Conservation (phyloP, 1,140 invertebrate genomes). For the Bursaphelenchus mucronatus region DNA sequence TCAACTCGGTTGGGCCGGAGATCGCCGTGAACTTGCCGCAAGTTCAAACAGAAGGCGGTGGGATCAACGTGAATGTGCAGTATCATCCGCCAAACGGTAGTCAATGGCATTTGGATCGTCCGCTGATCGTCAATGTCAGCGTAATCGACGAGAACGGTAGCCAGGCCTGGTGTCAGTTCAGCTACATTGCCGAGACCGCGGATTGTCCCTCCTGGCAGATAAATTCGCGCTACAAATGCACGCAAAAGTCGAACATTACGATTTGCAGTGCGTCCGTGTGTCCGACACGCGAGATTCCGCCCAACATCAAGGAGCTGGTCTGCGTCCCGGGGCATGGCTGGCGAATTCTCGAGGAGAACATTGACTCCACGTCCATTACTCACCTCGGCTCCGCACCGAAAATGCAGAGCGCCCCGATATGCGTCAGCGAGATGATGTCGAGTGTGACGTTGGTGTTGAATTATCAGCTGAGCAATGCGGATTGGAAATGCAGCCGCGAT, state of each 20-base stretch:
- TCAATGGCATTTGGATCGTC: conserved; percentile 18
- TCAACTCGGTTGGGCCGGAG: not conserved
- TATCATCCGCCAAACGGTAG: conserved; percentile 26
- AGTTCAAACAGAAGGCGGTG: not conserved
- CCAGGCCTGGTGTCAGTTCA: conserved; percentile 29
- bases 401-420: conserved; percentile 22
- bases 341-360: conserved; percentile 20
- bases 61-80: not conserved
- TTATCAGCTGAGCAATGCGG: conserved; percentile 5
- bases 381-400: conserved; percentile 19
- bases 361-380: conserved; percentile 15
- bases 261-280: conserved; percentile 25
- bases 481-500: conserved; percentile 1
- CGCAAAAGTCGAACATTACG: conserved; percentile 22
- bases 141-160: conserved; percentile 23
- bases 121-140: conserved; percentile 28
- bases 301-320: conserved; percentile 26
- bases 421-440: conserved; percentile 23
- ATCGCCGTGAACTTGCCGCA: conserved; percentile 16
- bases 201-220: conserved; percentile 31
- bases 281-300: conserved; percentile 22
- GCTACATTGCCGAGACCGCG: conserved; percentile 16
- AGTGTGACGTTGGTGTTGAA: conserved; percentile 24
- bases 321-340: conserved; percentile 31
- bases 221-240: conserved; percentile 17